phyloP scores from a whole-genome alignment of 35 echinoderm and acorn worm genomes.

The Stichopus chloronotus region DNA sequence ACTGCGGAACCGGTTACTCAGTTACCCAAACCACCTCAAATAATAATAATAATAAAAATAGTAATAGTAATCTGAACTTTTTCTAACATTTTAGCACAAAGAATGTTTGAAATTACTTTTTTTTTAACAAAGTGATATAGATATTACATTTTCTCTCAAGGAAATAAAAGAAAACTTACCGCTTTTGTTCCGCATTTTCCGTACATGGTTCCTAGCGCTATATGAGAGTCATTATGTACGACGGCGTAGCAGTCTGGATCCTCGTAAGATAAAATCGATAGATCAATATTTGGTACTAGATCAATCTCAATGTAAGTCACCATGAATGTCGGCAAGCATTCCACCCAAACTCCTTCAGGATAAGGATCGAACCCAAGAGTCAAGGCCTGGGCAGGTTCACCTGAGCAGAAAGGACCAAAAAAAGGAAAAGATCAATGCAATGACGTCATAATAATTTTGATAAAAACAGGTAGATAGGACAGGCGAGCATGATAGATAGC shows the following conservation, averaged over 20 bases:
- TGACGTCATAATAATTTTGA: too few species aligned
- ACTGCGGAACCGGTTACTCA: too few species aligned
- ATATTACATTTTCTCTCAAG: too few species aligned
- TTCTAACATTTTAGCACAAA: too few species aligned
- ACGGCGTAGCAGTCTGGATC: conserved; percentile 53
- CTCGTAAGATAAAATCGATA: conserved; percentile 1
- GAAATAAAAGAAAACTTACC: not conserved
- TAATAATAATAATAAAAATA: too few species aligned
- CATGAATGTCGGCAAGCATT: conserved; percentile 52
- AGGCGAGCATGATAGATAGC: too few species aligned
- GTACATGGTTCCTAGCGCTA: conserved; percentile 46
- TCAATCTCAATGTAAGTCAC: conserved; percentile 31
- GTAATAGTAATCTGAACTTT: too few species aligned
- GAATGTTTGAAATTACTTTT: too few species aligned
- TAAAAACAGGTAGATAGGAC: too few species aligned
- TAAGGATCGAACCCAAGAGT: not conserved
- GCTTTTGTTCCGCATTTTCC: conserved; percentile 50
- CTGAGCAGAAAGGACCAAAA: not conserved
- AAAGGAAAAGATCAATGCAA: not conserved
- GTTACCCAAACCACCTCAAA: too few species aligned
- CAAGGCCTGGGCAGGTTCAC: not conserved
- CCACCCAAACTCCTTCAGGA: not conserved
- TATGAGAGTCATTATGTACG: conserved; percentile 27
- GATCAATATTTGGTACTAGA: not conserved
- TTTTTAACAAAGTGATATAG: too few species aligned